These are phyloP conservation scores for Aphis craccivora DNA, from an alignment of 1,140 invertebrate species.

Conservation along the genomic window DNA sequence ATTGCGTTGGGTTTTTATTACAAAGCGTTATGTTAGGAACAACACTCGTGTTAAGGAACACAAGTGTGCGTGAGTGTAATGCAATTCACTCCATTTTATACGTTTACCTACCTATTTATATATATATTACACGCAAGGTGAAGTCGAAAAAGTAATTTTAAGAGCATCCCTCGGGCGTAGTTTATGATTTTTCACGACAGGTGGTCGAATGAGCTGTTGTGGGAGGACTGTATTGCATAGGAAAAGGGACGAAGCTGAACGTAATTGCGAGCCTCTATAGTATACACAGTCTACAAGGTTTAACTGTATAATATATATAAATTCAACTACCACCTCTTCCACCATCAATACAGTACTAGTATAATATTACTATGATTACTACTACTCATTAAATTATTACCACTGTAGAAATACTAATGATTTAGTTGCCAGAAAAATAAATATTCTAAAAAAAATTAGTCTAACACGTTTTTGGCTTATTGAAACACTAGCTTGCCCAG, in stretches of 20 bases:
- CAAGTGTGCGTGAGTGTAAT: background rate
- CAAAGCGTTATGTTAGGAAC: background rate
- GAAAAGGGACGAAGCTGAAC: background rate
- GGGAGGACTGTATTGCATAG: background rate
- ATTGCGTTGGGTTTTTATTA: background rate
- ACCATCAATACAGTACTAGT: background rate
- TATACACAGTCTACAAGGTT: background rate
- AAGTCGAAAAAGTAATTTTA: conserved; percentile 35
- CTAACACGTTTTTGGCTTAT: background rate
- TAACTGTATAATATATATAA: background rate
- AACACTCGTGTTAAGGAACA: background rate
- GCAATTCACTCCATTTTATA: background rate
- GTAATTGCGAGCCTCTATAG: background rate
- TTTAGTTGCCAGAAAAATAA: background rate
- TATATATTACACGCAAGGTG: background rate
- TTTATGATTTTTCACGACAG: conserved; percentile 21
- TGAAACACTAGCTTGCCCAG: background rate
- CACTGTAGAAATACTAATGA: background rate
- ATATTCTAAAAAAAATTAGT: background rate
- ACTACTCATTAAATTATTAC: too few species aligned
- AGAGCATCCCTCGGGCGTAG: background rate
- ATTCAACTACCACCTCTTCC: background rate
- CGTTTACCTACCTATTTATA: background rate
- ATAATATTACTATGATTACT: background rate
- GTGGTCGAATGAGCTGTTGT: background rate